Evolutionary conservation across 1,140 invertebrate species (phyloP).

Genomic region (Drosophila nasuta): DNA sequence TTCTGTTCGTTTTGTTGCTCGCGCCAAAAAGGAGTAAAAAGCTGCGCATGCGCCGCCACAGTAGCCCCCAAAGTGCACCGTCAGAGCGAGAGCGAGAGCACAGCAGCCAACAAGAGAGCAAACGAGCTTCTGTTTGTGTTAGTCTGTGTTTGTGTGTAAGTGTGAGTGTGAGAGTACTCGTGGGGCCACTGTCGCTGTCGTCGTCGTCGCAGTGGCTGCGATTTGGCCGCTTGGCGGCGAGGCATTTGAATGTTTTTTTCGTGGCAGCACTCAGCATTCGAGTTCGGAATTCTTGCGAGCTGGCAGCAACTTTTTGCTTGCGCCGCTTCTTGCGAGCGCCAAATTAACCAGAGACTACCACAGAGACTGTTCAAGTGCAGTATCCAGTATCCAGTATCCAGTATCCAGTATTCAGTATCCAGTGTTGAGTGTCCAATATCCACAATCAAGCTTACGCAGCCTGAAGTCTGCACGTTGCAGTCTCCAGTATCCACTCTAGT

Average conservation of each 20-base stretch:
- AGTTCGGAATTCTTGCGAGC: conserved; percentile 84
- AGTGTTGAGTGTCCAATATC: conserved; percentile 1
- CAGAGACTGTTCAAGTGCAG: not conserved
- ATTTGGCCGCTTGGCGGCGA: conserved; percentile 72
- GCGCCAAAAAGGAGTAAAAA: conserved; percentile 71
- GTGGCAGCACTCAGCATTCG: conserved; percentile 79
- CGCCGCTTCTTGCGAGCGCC: conserved; percentile 55
- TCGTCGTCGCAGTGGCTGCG: conserved; percentile 65
- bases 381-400: not conserved
- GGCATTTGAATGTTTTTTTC: conserved; percentile 84
- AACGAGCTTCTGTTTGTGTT: conserved; percentile 26
- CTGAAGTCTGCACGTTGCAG: not conserved
- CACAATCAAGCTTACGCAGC: not conserved
- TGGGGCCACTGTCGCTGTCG: conserved; percentile 38
- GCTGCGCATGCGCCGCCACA: conserved; percentile 65
- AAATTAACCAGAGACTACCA: conserved; percentile 56
- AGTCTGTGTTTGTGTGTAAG: not conserved
- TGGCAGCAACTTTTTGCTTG: conserved; percentile 80
- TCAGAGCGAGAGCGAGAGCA: conserved; percentile 64
- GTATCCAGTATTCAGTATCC: conserved; percentile 1
- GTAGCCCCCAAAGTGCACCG: conserved; percentile 20
- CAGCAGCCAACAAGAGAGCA: conserved; percentile 39
- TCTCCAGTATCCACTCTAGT: conserved; percentile 12
- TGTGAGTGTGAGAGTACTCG: conserved; percentile 33
- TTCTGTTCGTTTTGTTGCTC: conserved; percentile 40